These are phyloP conservation scores for Heptranchias perlo DNA, from an alignment of 2,113 vertebrate species.

Conservation along the genomic window DNA sequence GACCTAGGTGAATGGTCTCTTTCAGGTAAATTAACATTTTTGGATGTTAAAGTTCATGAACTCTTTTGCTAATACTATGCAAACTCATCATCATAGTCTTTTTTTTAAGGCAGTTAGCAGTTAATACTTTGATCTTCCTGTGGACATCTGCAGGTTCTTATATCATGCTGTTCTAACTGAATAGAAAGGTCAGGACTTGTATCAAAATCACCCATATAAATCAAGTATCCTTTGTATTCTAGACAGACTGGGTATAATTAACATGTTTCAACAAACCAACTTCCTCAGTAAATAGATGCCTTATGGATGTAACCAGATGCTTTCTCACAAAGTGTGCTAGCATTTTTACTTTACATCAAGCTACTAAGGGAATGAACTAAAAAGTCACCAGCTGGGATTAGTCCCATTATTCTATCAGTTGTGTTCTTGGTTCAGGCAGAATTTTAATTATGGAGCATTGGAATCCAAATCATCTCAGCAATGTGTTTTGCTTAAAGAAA, in stretches of 20 bases:
- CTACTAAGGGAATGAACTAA: not conserved
- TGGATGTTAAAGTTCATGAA: slow-evolving; percentile 4
- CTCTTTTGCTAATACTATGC: slow-evolving; percentile 11
- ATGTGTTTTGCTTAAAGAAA: not conserved
- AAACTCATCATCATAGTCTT: not conserved
- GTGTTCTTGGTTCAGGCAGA: not conserved
- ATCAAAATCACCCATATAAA: slow-evolving; percentile 49
- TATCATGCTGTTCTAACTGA: slow-evolving; percentile 42
- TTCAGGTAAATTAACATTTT: not conserved
- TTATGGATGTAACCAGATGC: slow-evolving; percentile 54
- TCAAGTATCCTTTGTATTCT: slow-evolving; percentile 47
- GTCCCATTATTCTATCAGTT: not conserved
- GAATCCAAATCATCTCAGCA: not conserved
- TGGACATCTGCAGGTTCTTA: slow-evolving; percentile 43
- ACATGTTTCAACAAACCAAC: slow-evolving; percentile 52
- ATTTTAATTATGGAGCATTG: not conserved
- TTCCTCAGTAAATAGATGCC: slow-evolving; percentile 46
- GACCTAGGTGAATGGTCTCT: not conserved
- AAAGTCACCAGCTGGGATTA: not conserved
- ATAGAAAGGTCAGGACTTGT: slow-evolving; percentile 47
- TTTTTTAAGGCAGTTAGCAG: not conserved
- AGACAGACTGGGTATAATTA: slow-evolving; percentile 48
- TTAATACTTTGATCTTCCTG: slow-evolving; percentile 41
- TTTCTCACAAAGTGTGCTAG: slow-evolving; percentile 40
- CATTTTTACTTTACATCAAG: slow-evolving; percentile 14